Evolutionary conservation across 2,113 vertebrate species (phyloP), one percentile per base, ranked within the genome.

Genomic region (Elaphurus davidianus): DNA sequence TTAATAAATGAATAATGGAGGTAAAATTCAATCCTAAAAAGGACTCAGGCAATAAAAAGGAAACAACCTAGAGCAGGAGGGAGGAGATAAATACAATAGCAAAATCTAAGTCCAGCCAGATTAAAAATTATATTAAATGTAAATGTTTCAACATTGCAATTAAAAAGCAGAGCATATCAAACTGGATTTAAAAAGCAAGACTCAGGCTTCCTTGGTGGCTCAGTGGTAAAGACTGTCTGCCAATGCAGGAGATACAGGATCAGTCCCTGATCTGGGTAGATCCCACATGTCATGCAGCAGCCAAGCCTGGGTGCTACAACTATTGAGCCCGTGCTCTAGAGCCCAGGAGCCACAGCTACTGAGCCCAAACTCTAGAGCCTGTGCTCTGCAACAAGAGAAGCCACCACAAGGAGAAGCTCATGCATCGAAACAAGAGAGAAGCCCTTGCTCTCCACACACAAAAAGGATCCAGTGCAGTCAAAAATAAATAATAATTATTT

Each of bases 341-440:
- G 52, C 16, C 52, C 52, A 54, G 52, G 16, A 54, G 16, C 16
- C 52, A 54, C 52, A 54, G 52, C 52, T 52, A 54, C 52, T 19
- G 33, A 67, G 33, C 15, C 62, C 33, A 64, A 62, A n/a, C 62
- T 67, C 62, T 2, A n/a, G 33, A 67, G 62, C 15, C 62, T 4
- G 1, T 9, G 33, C 33, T 67, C 33, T n/a, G 62, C 62, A 67
- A 19, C 33, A 19, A 67, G 62, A n/a, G 62, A n/a, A 19, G 62
- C 33, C 62, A 67, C 33, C 3, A 33, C 33, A n/a, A n/a, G 0
- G 62, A 67, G 62, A n/a, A 67, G 62, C 33, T n/a, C 62, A 10
- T 10, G 3, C 33, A 67, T 9, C 0, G 16, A 67, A n/a, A 67
- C 0, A 0, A n/a, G 33, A 67, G 62, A n/a, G 62, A 19, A n/a